A percentile compares a stretch with the other conserved stretches of the same genome.
Evolutionary conservation across 2,888 invertebrate species (phyloP).

Genomic region (Eupsilia transversa): DNA sequence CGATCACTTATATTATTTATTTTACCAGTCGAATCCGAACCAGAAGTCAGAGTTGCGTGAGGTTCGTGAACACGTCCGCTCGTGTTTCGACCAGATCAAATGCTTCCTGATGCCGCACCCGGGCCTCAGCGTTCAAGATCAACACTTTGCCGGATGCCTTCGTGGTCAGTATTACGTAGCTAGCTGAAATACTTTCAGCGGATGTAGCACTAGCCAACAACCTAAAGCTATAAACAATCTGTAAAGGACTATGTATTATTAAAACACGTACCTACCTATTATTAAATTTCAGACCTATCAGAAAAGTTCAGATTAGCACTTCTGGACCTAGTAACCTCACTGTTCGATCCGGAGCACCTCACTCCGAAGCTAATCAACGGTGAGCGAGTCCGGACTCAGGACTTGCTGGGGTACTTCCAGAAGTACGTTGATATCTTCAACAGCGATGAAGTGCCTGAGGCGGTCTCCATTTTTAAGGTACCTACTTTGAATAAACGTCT

Average conservation of each 20-base stretch:
- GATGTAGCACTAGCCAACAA: not conserved
- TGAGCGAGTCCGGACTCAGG: conserved; percentile 96
- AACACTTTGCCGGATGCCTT: conserved; percentile 97
- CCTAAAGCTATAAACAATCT: not conserved
- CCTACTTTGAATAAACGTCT: not conserved
- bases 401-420: conserved; percentile 98
- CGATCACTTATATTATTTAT: conserved; percentile 4
- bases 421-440: conserved; percentile 99
- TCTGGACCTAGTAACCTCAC: conserved; percentile 94
- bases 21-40: conserved; percentile 92
- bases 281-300: conserved; percentile 94
- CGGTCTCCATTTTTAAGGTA: conserved; percentile 97
- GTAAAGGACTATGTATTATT: not conserved
- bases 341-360: conserved; percentile 96
- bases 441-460: conserved; percentile 98
- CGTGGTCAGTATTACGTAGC: conserved; percentile 81
- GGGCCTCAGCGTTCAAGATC: conserved; percentile 97
- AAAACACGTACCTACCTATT: not conserved
- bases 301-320: conserved; percentile 96
- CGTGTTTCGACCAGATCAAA: conserved; percentile 97
- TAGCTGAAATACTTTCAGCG: not conserved
- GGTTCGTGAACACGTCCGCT: conserved; percentile 96
- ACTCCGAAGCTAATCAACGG: conserved; percentile 98
- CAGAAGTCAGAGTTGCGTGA: conserved; percentile 98
- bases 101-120: conserved; percentile 99